These are phyloP conservation scores for Litocranius walleri DNA, from an alignment of 2,113 vertebrate species.

Conservation along the genomic window DNA sequence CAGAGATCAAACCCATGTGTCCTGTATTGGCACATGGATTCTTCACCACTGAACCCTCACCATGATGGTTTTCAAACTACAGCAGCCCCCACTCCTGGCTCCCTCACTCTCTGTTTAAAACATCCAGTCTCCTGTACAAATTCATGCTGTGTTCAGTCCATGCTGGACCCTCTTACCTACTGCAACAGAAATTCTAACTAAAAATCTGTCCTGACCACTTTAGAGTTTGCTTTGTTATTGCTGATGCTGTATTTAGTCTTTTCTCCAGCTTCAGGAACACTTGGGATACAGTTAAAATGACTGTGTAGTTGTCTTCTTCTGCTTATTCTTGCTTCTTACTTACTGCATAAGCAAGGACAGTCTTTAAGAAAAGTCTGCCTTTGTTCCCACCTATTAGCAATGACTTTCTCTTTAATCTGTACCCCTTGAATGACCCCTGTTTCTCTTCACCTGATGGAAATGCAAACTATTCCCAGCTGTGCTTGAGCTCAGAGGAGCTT, in stretches of 20 bases:
- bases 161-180: not conserved
- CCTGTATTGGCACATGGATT: not conserved
- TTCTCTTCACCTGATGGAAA: not conserved
- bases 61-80: not conserved
- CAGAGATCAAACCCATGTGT: not conserved
- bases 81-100: not conserved
- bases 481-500: not conserved
- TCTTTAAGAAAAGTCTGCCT: not conserved
- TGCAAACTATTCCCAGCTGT: not conserved
- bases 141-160: not conserved
- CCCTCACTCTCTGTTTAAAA: not conserved
- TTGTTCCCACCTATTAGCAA: not conserved
- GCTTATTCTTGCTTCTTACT: not conserved
- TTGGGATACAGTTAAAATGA: not conserved
- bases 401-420: not conserved
- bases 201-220: not conserved
- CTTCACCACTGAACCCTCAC: not conserved
- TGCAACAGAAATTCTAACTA: not conserved
- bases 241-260: not conserved
- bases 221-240: not conserved
- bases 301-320: not conserved
- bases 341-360: not conserved
- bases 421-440: not conserved
- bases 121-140: not conserved
- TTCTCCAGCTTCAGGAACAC: not conserved